These are phyloP conservation scores for Sphenopsis melanotis DNA, from an alignment of 2,797 vertebrate genomes.

Conservation along the genomic window DNA sequence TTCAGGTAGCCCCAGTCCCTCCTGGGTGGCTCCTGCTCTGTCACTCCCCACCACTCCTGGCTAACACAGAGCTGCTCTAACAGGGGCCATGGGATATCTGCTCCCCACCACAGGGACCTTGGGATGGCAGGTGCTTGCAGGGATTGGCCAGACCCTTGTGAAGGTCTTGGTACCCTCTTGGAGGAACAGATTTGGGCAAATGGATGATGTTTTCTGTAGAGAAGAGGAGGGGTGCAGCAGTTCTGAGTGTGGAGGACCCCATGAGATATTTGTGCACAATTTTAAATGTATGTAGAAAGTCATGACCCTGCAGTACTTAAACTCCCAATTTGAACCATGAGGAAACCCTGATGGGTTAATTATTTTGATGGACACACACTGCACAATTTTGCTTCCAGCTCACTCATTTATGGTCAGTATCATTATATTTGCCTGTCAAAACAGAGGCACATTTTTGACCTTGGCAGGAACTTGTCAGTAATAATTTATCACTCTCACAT, in stretches of 20 bases:
- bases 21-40: not conserved
- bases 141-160: not conserved
- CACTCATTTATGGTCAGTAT: not conserved
- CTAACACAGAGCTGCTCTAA: not conserved
- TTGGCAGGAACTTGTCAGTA: not conserved
- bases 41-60: not conserved
- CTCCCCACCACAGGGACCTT: not conserved
- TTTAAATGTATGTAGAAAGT: rapidly evolving
- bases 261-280: not conserved
- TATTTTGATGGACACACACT: not conserved
- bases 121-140: not conserved
- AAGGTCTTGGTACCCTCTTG: not conserved
- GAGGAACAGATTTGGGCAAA: not conserved
- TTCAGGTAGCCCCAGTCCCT: not conserved
- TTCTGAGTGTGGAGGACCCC: not conserved
- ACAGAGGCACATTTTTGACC: not conserved
- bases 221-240: rapidly evolving
- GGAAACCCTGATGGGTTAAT: not conserved
- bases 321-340: not conserved
- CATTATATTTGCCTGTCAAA: not conserved
- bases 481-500: not conserved
- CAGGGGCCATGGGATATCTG: rapidly evolving
- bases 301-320: not conserved
- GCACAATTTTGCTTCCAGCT: rapidly evolving
- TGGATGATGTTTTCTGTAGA: rapidly evolving